Evolutionary conservation across 2,113 vertebrate genomes (phyloP).

Genomic region (Sceloporus undulatus): DNA sequence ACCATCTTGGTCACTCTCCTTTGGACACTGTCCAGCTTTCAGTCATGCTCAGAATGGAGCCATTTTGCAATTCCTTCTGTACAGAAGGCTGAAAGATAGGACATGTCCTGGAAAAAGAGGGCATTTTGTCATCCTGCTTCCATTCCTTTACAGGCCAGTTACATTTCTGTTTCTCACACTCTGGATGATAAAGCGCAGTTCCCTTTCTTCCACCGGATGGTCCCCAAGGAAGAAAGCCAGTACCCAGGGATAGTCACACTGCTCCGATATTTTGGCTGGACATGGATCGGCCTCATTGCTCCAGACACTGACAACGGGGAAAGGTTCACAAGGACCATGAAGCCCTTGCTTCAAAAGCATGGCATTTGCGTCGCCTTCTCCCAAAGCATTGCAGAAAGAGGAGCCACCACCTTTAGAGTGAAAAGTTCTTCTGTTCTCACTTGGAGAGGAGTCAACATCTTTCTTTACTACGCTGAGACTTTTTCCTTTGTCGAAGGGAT

Average conservation of each 20-base stretch:
- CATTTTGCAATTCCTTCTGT: too few relatives aligned
- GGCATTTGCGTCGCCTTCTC: neutral
- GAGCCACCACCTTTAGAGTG: too few relatives aligned
- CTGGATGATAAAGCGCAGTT: neutral
- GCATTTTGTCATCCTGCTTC: too few relatives aligned
- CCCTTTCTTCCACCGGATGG: neutral
- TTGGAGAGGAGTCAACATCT: neutral
- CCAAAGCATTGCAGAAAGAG: neutral
- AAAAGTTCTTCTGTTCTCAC: neutral
- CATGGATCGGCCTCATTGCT: neutral
- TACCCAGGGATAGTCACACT: neutral
- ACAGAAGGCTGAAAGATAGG: too few relatives aligned
- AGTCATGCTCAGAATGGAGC: too few relatives aligned
- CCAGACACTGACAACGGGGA: neutral
- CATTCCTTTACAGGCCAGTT: neutral
- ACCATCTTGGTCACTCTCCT: too few relatives aligned
- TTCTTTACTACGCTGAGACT: neutral
- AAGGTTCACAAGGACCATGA: neutral
- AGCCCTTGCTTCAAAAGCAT: neutral
- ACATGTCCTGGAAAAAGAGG: too few relatives aligned
- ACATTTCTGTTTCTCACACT: neutral
- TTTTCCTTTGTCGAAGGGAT: neutral
- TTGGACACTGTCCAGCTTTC: too few relatives aligned
- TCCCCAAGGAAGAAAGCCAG: neutral
- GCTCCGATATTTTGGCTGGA: neutral